Base-by-base conservation (phyloP, 2,888 invertebrate species). In the Apotomis capreana region DNA sequence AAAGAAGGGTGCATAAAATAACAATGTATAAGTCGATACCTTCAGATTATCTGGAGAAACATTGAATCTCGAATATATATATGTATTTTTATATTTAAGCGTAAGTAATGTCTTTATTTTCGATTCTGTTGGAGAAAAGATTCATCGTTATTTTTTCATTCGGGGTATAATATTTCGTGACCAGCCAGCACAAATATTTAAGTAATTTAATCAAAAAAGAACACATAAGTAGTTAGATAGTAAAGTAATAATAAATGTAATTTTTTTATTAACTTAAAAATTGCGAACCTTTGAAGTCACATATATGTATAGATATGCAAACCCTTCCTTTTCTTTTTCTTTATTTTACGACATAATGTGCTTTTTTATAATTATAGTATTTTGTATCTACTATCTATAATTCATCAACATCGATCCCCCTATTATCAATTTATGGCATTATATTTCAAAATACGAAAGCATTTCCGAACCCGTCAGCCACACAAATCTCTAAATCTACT, bases 1-100 rank as follows among this genome's bases (percentile, higher is more conserved):
- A 87, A 88, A 86, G 82, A 77, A 68, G 84, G 91, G 91, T 92
- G 92, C 87, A 91, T 91, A 91, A 91, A 90, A 91, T 91, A 91
- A 90, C 90, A 81, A 89, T 89, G 86, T 80, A 80, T 79, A 74
- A 76, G 75, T 74, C 77, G 77, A 78, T 78, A 80, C 54, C 58
- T 68, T 44, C 44, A 68, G 72, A 72, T 72, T 72, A 72, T 68
- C 62, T 6, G 4, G 51, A 62, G 63, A 54, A 63, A 68, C 52
- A 68, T 59, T 63, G 72, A 52, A 59, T 37, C 51, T 8, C 15
- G 67, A 37, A 59, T 36, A 44, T 49, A 37, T 57, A 40, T 15
- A 26, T 64, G 58, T 4, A 63, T 15, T 40, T 68, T 40, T 44
- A 15, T 12, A 15, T 9, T n/a, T 60, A 60, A 44, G 26, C 13